Percentiles rank a stretch among this genome's conserved stretches.
phyloP scores from a whole-genome alignment of 1,140 invertebrate species.

The Calliphora vicina region DNA sequence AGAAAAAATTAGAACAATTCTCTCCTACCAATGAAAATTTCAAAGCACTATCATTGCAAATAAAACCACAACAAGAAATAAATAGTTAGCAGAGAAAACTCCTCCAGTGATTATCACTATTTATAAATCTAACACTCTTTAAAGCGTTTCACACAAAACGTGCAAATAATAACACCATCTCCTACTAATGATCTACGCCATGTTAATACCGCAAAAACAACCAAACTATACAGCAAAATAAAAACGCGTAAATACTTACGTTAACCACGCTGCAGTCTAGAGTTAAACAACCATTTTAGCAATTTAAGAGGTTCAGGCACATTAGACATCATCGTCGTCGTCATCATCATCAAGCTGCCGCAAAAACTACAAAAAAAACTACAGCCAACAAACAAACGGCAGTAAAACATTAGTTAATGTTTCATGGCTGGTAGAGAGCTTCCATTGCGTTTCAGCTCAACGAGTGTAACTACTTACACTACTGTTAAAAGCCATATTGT shows the following conservation, averaged over 20 bases:
- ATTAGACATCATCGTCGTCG: slow-evolving; percentile 21
- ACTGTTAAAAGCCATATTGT: slow-evolving; percentile 3
- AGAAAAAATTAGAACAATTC: too few relatives aligned
- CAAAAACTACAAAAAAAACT: neutral
- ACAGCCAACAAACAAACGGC: neutral
- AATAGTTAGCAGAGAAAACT: neutral
- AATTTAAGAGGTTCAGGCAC: slow-evolving; percentile 19
- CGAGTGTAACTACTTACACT: neutral
- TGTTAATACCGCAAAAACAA: slow-evolving; percentile 24
- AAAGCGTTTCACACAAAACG: slow-evolving; percentile 40
- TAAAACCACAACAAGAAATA: too few relatives aligned
- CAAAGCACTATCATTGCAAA: too few relatives aligned
- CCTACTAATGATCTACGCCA: slow-evolving; percentile 41
- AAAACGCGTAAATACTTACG: slow-evolving; percentile 31
- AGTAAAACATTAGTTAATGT: neutral
- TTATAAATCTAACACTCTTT: slow-evolving; percentile 32
- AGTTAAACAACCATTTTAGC: neutral
- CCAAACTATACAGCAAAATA: neutral
- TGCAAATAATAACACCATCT: slow-evolving; percentile 44
- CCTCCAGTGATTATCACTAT: neutral
- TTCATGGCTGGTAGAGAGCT: neutral
- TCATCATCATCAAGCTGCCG: slow-evolving; percentile 12
- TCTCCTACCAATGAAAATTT: too few relatives aligned
- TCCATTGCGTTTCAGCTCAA: neutral
- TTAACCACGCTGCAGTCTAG: neutral